Conservation (phyloP, 1,140 invertebrate species). For the Cylas formicarius region DNA sequence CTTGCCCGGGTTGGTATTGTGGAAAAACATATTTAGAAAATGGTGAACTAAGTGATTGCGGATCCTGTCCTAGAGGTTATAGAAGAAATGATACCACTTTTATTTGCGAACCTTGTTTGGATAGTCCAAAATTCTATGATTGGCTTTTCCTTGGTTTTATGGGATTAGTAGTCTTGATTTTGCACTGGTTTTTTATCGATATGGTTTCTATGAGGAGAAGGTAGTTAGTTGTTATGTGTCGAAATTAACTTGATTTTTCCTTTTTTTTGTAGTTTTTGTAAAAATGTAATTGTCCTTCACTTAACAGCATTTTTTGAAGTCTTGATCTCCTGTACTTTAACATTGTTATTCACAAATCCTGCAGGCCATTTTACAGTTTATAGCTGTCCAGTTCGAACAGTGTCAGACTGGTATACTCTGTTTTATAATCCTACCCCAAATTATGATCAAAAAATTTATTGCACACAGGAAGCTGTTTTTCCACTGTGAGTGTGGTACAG, state of each 20-base stretch:
- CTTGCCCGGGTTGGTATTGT: constrained; percentile 82
- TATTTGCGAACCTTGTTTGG: constrained; percentile 70
- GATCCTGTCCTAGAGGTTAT: constrained; percentile 79
- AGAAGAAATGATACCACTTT: constrained; percentile 54
- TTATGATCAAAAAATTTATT: constrained; percentile 82
- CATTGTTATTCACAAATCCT: constrained; percentile 71
- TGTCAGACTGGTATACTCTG: constrained; percentile 95
- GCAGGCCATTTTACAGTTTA: constrained; percentile 63
- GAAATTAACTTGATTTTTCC: constrained; percentile 64
- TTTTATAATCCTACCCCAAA: constrained; percentile 90
- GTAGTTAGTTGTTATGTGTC: constrained; percentile 60
- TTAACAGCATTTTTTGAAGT: constrained; percentile 77
- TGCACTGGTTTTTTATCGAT: constrained; percentile 91
- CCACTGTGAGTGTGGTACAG: constrained; percentile 69
- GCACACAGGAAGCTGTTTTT: constrained; percentile 95
- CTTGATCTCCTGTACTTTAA: constrained; percentile 60
- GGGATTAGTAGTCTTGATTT: constrained; percentile 72
- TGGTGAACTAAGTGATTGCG: constrained; percentile 69
- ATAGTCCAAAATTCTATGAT: constrained; percentile 77
- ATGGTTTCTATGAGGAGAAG: constrained; percentile 66
- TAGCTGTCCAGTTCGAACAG: constrained; percentile 66
- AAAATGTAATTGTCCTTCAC: constrained; percentile 64
- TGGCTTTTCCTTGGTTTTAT: constrained; percentile 93
- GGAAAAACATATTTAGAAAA: constrained; percentile 59
- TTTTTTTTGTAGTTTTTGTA: constrained; percentile 56